Evolutionary conservation across 2,888 invertebrate species (phyloP), one percentile per base, ranked within the genome.

Genomic region (Serrognathus titanus): DNA sequence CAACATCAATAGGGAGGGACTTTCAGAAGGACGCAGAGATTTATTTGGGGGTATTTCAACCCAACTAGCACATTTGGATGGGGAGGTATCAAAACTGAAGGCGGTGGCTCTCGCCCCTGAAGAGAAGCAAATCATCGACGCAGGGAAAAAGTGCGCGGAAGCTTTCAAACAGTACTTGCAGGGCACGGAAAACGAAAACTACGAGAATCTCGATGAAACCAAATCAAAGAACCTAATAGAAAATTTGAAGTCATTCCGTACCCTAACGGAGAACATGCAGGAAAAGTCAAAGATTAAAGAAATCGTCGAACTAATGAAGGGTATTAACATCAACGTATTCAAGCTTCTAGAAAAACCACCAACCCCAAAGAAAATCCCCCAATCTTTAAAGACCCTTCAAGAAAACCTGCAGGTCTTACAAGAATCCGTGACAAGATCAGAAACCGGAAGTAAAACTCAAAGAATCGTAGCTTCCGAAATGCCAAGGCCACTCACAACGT

Each of bases 261-360:
- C 31, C 9, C 38, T 48, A 12, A 38, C 60, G 6, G 60, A 59
- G 24, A 61, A 60, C 46, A 53, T 62, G 7, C 16, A 52, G 31
- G 35, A 59, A 41, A 58, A 59, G 20, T 52, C 60, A 16, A 62
- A 71, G 68, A 58, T 65, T 67, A 37, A 74, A 68, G 55, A 72
- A 69, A n/a, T 75, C 70, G 55, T 71, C 70, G 48, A 69, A 69
- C 56, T 75, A 63, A 53, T 74, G 66, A 68, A 75, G 72, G 48
- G 76, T 69, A 53, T 77, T 69, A 48, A 67, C 53, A 53, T 63
- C 45, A 60, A 74, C 71, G 54, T 75, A 70, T 53, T 75, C 71
- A 53, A 78, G 67, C 53, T 76, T 63, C 55, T 78, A 71, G 48
- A 66, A 51, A 65, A 62, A 51, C 57, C 57, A 1, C 47, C 55